phyloP scores from a whole-genome alignment of 2,797 vertebrate species.

The Crocodylus rhombifer region DNA sequence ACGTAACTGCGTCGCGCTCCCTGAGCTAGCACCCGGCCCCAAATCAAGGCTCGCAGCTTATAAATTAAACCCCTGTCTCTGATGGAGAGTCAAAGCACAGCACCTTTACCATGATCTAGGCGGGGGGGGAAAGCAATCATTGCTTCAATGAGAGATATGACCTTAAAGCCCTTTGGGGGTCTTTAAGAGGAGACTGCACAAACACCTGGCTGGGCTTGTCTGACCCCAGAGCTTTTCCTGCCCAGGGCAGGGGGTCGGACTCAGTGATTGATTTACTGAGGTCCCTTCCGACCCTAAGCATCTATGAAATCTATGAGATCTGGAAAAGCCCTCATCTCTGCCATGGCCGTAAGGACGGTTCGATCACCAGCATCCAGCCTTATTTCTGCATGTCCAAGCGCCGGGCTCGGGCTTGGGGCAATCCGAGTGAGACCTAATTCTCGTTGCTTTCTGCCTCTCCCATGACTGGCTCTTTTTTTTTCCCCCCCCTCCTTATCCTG shows the following conservation, averaged over 20 bases:
- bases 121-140: no score
- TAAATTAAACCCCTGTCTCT: not conserved
- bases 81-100: not conserved
- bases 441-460: not conserved
- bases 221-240: no score
- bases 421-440: accelerated
- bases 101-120: not conserved
- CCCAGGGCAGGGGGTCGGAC: no score
- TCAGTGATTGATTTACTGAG: no score
- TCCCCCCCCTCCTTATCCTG: not conserved
- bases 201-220: no score
- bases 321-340: not conserved
- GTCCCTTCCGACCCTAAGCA: no score
- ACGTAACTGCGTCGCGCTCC: not conserved
- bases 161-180: no score
- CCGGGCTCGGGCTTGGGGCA: not conserved
- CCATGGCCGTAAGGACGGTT: not conserved
- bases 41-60: not conserved
- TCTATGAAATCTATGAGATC: no score
- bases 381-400: accelerated
- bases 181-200: no score
- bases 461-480: not conserved
- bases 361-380: not conserved
- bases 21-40: not conserved
- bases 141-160: no score